Percentiles rank a stretch among this genome's conserved stretches.
Conservation (phyloP, 2,888 invertebrate species). For the Linnaemya tessellans region DNA sequence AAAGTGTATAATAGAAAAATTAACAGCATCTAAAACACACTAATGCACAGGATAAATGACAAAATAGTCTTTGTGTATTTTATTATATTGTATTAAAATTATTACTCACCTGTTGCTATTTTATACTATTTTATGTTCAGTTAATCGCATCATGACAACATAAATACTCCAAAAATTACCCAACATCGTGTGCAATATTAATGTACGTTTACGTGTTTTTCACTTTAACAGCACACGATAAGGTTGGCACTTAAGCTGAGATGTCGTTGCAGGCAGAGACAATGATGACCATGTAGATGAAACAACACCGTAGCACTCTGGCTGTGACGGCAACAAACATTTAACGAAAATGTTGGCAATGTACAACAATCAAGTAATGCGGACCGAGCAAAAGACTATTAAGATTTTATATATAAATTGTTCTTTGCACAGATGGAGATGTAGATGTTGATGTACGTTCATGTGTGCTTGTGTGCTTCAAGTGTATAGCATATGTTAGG, state of each 20-base stretch:
- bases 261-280: conserved; percentile 10
- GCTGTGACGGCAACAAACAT: conserved; percentile 75
- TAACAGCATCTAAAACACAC: conserved; percentile 20
- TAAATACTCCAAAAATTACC: conserved; percentile 60
- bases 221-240: conserved; percentile 37
- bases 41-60: background rate
- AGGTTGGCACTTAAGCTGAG: conserved; percentile 44
- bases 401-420: background rate
- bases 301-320: conserved; percentile 36
- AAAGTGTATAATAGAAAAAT: conserved; percentile 22
- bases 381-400: background rate
- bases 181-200: conserved; percentile 26
- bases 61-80: conserved; percentile 11
- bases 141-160: conserved; percentile 69
- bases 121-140: conserved; percentile 41
- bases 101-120: conserved; percentile 68
- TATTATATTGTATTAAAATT: conserved; percentile 5
- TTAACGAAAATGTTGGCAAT: conserved; percentile 79
- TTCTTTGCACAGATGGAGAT: background rate
- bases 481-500: background rate
- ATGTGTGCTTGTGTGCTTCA: background rate
- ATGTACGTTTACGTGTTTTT: conserved; percentile 31
- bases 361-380: conserved; percentile 74
- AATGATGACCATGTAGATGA: conserved; percentile 54
- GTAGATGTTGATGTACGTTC: background rate